Base-by-base conservation (phyloP, 2,797 vertebrate genomes). In the Neosilurus mollespiculum region DNA sequence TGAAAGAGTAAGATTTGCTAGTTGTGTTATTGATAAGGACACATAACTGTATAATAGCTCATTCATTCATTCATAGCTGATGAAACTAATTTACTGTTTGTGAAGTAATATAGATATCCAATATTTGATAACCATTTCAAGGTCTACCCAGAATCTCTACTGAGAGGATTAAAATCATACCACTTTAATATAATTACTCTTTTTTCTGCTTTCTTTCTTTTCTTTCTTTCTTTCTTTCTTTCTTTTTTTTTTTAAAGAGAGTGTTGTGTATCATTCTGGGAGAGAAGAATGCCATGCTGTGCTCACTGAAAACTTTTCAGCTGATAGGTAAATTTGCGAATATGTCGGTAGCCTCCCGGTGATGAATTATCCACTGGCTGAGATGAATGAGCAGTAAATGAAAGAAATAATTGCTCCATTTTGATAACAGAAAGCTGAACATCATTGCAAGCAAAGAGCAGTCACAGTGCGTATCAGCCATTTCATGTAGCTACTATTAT, bases 341-440 rank as follows among this genome's bases (percentile, higher is more conserved):
- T 49, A 62, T 6, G 76, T 8, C 9, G 14, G 2, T 49, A 62
- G 76, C 59, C 76, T 24, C 76, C 76, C 62, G 59, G 34, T 78
- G 43, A 78, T 64, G 43, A 78, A 64, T 64, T 64, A 64, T 64
- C 59, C 61, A 26, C 61, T 20, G 61, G 76, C 51, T 6, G 22
- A 64, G n/a, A 78, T 64, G 43, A 78, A 65, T 65, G 61, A 78
- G 76, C 34, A 26, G 59, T 64, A 62, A 78, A 78, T 78, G 37
- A 78, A 78, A 64, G 61, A 53, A 64, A 30, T 3, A 53, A 65
- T 78, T 20, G 61, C 43, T 78, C 15, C 76, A 6, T 64, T 78
- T 53, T 51, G 59, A 64, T 64, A 78, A 18, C n/a, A 64, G 61
- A 78, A 78, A 64, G 59, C 59, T 78, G 76, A 49, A 62, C 75